These are phyloP conservation scores for Notamacropus eugenii DNA, from an alignment of 2,797 vertebrate genomes.

Conservation along the genomic window DNA sequence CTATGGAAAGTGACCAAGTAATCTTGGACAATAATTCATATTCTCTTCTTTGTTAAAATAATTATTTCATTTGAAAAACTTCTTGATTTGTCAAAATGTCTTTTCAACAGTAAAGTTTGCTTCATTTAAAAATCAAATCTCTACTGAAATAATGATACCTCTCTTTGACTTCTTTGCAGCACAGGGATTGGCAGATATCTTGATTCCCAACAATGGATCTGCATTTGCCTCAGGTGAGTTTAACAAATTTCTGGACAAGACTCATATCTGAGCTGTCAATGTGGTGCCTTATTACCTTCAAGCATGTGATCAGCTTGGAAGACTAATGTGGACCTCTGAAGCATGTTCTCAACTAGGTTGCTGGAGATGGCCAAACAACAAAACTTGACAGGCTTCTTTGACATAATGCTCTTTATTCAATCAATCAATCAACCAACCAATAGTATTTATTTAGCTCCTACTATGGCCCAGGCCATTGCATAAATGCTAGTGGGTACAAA, in stretches of 20 bases:
- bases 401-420: background rate
- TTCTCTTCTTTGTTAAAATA: background rate
- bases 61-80: background rate
- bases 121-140: background rate
- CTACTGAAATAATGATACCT: background rate
- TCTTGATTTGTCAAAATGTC: background rate
- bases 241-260: background rate
- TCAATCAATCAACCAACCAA: background rate
- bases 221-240: background rate
- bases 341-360: background rate
- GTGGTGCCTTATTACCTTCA: background rate
- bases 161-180: background rate
- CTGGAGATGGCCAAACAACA: background rate
- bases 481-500: background rate
- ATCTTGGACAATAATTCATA: background rate
- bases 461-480: background rate
- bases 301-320: background rate
- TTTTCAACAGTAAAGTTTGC: background rate
- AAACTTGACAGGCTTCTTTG: background rate
- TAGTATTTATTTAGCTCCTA: background rate
- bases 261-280: background rate
- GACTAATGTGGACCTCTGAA: background rate
- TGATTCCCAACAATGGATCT: background rate
- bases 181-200: background rate
- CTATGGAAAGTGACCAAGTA: background rate